These are phyloP conservation scores for Sporophila hypoxantha DNA, from an alignment of 2,113 vertebrate genomes.

Conservation along the genomic window DNA sequence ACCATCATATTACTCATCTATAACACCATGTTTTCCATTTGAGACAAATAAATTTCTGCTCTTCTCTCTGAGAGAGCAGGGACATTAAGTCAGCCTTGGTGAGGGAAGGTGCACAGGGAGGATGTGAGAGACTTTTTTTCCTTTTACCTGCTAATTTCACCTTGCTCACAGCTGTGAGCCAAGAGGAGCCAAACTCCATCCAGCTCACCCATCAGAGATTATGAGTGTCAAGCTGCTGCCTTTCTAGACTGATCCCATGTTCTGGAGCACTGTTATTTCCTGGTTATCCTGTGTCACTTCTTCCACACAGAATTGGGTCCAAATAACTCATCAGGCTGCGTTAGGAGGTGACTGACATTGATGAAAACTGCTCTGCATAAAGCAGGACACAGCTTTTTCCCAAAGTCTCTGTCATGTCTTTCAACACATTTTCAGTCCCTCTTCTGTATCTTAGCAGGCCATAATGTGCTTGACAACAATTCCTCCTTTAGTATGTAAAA, in stretches of 20 bases:
- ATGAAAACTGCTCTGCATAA: constrained; percentile 15
- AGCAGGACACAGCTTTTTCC: constrained; percentile 12
- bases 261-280: not conserved
- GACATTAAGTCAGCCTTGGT: not conserved
- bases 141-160: not conserved
- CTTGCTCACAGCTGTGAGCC: not conserved
- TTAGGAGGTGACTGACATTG: not conserved
- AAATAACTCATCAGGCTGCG: not conserved
- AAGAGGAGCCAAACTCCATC: not conserved
- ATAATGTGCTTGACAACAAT: constrained; percentile 38
- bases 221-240: not conserved
- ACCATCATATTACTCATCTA: not conserved
- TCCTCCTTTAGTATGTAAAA: constrained; percentile 30
- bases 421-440: constrained; percentile 46
- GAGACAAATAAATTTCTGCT: not conserved
- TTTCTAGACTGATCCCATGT: not conserved
- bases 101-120: not conserved
- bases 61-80: not conserved
- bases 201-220: not conserved
- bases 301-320: not conserved
- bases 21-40: not conserved
- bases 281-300: not conserved
- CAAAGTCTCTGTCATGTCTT: constrained; percentile 39
- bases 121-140: not conserved
- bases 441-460: constrained; percentile 9